Evolutionary conservation across 2,113 vertebrate genomes (phyloP), one percentile per base, ranked within the genome.

Genomic region (Boulengeromyrus knoepffleri): DNA sequence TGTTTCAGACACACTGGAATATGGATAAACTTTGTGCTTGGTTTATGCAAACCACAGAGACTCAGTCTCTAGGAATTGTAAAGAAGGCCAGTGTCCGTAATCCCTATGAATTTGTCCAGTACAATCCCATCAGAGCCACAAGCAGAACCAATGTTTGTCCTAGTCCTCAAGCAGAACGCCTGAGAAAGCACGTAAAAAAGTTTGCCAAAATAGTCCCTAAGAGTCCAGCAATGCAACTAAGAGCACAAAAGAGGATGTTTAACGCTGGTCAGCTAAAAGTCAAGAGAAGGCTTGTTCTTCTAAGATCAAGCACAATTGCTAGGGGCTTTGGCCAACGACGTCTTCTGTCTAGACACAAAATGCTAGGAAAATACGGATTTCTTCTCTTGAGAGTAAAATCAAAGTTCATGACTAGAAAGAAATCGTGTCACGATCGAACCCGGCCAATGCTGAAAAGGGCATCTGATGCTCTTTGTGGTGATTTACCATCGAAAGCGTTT

Each of bases 41-140:
- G 99, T 99, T 99, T 93, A 99, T 99, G 98, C 97, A 99, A 95
- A 99, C 98, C 91, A 99, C 99, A 85, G 99, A 99, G 96, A 99
- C 99, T 4, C 97, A 98, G 90, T 98, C 99, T 90, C 95, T 99
- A 70, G 96, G 97, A 66, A 96, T 99, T 87, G 97, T 97, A 90
- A 98, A 98, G 93, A 99, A 99, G 93, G 94, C 96, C 90, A 99
- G 97, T 93, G 97, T 97, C 91, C 96, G 97, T 89, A 98, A 96
- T 94, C 97, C 97, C 90, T 96, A 96, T 84, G 97, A 99, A 93
- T 93, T 97, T 87, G 96, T 96, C 95, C 97, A 95, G 91, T 97
- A 97, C 88, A 97, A 94, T 92, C 96, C 96, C 66, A 58, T 94
- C 92, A 96, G 96, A 91, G 88, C 95, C 88, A 94, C 94, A 92